These are phyloP conservation scores for Tenodera sinensis DNA, from an alignment of 2,888 invertebrate genomes.

Conservation along the genomic window DNA sequence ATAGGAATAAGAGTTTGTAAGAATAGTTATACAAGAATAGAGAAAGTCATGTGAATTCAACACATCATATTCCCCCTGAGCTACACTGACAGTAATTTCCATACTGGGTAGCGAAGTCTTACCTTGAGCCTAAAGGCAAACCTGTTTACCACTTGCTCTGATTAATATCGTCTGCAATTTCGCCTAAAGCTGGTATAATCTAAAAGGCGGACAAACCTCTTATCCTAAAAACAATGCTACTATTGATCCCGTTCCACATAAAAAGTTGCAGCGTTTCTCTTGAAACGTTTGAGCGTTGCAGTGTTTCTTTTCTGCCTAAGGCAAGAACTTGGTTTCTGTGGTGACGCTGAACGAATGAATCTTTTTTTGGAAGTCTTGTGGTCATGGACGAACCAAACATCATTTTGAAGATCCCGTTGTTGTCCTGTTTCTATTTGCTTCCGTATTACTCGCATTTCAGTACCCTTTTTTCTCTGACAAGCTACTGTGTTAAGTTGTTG, in stretches of 20 bases:
- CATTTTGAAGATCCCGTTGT: not conserved
- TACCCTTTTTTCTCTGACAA: not conserved
- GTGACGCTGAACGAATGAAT: not conserved
- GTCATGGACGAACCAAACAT: not conserved
- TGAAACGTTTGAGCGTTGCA: not conserved
- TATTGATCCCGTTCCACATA: not conserved
- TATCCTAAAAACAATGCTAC: not conserved
- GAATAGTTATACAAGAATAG: too few relatives aligned
- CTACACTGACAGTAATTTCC: not conserved
- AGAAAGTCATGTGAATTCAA: too few relatives aligned
- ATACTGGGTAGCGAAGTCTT: not conserved
- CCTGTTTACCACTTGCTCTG: not conserved
- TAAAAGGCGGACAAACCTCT: not conserved
- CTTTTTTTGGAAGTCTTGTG: not conserved
- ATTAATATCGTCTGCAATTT: not conserved
- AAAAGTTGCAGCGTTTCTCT: not conserved
- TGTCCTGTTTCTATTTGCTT: not conserved
- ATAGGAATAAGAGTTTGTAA: too few relatives aligned
- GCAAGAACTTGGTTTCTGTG: not conserved
- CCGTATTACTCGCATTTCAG: not conserved
- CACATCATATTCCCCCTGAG: not conserved
- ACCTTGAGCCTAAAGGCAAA: not conserved
- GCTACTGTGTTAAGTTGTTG: not conserved
- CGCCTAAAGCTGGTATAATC: not conserved
- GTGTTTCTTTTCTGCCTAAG: not conserved